Evolutionary conservation across 2,888 invertebrate genomes (phyloP).

Genomic region (Cephus runcator): DNA sequence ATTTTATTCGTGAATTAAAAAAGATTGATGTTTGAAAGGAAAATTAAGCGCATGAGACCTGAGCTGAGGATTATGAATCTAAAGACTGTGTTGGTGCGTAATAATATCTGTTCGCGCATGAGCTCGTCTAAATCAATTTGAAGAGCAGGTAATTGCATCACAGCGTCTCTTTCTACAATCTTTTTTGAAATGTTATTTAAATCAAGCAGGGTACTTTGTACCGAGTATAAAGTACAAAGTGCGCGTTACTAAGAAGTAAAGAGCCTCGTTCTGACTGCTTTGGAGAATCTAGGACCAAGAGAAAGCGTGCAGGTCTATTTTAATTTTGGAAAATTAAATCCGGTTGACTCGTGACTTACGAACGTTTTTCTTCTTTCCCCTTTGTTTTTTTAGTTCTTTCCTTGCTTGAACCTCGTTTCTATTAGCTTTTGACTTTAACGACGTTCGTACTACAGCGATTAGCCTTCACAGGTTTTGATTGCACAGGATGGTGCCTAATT

Average conservation of each 20-base stretch:
- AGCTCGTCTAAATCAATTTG: constrained; percentile 28
- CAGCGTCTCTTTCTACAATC: not conserved
- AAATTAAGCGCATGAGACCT: constrained; percentile 22
- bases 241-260: not conserved
- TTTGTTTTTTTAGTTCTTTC: not conserved
- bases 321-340: not conserved
- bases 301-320: not conserved
- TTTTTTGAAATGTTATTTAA: not conserved
- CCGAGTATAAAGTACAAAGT: not conserved
- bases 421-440: not conserved
- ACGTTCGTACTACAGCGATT: not conserved
- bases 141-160: constrained; percentile 5
- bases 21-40: constrained; percentile 14
- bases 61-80: constrained; percentile 27
- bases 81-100: constrained; percentile 32
- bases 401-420: not conserved
- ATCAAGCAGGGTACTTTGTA: not conserved
- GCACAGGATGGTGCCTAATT: not conserved
- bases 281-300: not conserved
- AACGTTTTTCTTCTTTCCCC: not conserved
- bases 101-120: constrained; percentile 25
- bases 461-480: not conserved
- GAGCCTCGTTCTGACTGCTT: not conserved
- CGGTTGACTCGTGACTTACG: not conserved
- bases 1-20: constrained; percentile 1